phyloP scores from a whole-genome alignment of 1,140 invertebrate genomes.

The Nephila pilipes region DNA sequence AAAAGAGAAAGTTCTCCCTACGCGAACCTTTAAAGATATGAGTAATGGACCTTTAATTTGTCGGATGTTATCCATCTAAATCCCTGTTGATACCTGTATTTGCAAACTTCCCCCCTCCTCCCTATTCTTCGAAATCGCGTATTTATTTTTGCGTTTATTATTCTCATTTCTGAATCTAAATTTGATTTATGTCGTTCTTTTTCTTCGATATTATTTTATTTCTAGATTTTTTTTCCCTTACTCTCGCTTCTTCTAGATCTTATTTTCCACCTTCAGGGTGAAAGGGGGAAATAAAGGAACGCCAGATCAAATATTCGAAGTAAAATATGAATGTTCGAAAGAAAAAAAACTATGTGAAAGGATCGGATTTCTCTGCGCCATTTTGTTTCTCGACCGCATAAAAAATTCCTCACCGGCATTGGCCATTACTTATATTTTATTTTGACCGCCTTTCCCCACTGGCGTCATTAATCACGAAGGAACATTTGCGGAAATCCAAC shows the following conservation, averaged over 20 bases:
- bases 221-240: not conserved
- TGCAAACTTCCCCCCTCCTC: not conserved
- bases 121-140: not conserved
- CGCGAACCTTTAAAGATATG: not conserved
- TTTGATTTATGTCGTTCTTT: constrained; percentile 22
- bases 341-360: not conserved
- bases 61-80: constrained; percentile 19
- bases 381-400: not conserved
- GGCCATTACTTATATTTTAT: constrained; percentile 23
- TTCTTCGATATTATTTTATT: not conserved
- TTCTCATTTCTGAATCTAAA: constrained; percentile 32
- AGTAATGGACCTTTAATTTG: constrained; percentile 41
- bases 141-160: constrained; percentile 39
- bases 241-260: not conserved
- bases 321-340: not conserved
- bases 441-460: not conserved
- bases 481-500: not conserved
- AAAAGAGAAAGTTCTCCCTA: not conserved
- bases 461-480: not conserved
- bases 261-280: not conserved
- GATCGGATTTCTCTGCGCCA: not conserved
- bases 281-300: not conserved
- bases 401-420: not conserved
- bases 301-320: constrained; percentile 6
- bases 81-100: constrained; percentile 30